Evolutionary conservation across 2,797 vertebrate species (phyloP).

Genomic region (Eptatretus atami): DNA sequence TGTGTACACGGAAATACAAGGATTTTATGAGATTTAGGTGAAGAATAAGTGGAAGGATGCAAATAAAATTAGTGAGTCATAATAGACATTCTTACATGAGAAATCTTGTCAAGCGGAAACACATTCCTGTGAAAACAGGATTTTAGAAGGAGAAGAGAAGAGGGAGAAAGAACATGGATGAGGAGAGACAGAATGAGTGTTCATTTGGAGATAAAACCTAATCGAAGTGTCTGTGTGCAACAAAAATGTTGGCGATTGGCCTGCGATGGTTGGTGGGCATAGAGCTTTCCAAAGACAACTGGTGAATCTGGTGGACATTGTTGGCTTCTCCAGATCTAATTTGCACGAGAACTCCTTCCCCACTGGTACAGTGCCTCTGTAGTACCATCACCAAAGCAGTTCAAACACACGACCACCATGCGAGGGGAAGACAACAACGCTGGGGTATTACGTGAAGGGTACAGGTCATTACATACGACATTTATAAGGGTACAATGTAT

Average conservation of each 20-base stretch:
- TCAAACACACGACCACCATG: conserved; percentile 40
- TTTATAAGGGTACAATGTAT: too few relatives aligned
- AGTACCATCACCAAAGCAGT: conserved; percentile 99
- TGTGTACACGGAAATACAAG: too few relatives aligned
- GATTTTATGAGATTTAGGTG: too few relatives aligned
- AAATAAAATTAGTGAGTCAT: too few relatives aligned
- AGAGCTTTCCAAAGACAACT: conserved; percentile 70
- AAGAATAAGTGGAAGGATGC: too few relatives aligned
- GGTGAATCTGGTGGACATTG: conserved; percentile 93
- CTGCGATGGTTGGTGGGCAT: conserved; percentile 67
- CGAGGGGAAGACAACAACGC: not conserved
- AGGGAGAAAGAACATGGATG: too few relatives aligned
- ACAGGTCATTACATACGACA: too few relatives aligned
- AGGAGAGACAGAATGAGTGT: too few relatives aligned
- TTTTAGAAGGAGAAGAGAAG: too few relatives aligned
- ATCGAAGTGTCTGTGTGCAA: conserved; percentile 90
- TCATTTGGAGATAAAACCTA: conserved; percentile 23
- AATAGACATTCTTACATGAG: too few relatives aligned
- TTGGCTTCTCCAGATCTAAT: conserved; percentile 96
- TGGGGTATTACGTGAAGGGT: not conserved
- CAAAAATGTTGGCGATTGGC: conserved; percentile 83
- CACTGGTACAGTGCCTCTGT: conserved; percentile 83
- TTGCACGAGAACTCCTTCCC: conserved; percentile 97
- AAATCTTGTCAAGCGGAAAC: too few relatives aligned
- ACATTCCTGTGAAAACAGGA: too few relatives aligned